A percentile compares a stretch with the other conserved stretches of the same genome.
Evolutionary conservation across 2,888 invertebrate species (phyloP).

Genomic region (Chalcosyrphus nemorum): DNA sequence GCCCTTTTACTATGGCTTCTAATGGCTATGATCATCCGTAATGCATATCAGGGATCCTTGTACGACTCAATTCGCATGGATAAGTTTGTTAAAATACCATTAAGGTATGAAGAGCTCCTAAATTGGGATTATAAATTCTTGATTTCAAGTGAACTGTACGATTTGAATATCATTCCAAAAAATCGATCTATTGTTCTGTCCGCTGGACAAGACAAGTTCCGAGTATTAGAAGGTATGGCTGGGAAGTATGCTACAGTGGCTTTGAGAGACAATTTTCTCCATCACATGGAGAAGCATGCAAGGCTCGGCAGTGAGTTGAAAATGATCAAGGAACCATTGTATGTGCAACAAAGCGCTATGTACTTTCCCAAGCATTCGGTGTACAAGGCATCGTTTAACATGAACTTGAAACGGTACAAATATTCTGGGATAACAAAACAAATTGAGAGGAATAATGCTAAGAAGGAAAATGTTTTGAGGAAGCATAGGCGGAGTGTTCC

Average conservation of each 20-base stretch:
- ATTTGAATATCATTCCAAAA: conserved; percentile 75
- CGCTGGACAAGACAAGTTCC: neutral
- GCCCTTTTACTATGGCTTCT: conserved; percentile 77
- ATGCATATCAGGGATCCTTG: conserved; percentile 79
- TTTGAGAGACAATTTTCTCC: conserved; percentile 74
- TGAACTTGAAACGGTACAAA: conserved; percentile 75
- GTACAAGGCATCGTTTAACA: conserved; percentile 74
- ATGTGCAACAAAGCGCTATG: conserved; percentile 75
- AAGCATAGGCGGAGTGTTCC: neutral
- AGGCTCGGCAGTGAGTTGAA: conserved; percentile 73
- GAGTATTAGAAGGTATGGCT: neutral
- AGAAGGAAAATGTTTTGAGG: neutral
- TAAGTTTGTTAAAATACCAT: conserved; percentile 73
- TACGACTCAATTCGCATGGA: conserved; percentile 77
- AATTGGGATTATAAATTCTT: conserved; percentile 74
- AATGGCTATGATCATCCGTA: conserved; percentile 76
- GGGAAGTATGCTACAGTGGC: conserved; percentile 41
- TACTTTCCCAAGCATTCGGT: conserved; percentile 76
- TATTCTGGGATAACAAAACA: conserved; percentile 74
- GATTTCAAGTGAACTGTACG: conserved; percentile 38
- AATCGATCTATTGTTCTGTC: conserved; percentile 66
- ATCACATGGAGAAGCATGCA: conserved; percentile 75
- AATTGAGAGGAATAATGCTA: conserved; percentile 41
- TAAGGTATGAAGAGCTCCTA: conserved; percentile 72
- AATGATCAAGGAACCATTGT: conserved; percentile 76